phyloP scores from a whole-genome alignment of 2,113 vertebrate species.

The Phodopus roborovskii region DNA sequence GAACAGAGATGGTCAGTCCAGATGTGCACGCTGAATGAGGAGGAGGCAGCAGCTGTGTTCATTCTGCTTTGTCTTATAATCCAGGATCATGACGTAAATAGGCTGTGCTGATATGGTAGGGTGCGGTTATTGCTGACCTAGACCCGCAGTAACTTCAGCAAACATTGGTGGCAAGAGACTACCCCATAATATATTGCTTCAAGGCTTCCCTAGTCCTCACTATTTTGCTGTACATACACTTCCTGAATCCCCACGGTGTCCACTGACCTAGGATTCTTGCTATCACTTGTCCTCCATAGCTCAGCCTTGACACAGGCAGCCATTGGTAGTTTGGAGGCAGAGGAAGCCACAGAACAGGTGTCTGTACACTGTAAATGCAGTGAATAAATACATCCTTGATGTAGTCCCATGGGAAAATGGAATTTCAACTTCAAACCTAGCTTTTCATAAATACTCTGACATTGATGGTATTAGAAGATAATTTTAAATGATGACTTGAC shows the following conservation, averaged over 20 bases:
- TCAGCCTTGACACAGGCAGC: no score
- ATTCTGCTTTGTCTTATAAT: not conserved
- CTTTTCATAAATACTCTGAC: not conserved
- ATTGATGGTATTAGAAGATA: not conserved
- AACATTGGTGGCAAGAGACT: not conserved
- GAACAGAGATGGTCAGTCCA: not conserved
- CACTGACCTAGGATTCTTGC: no score
- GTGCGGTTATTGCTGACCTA: not conserved
- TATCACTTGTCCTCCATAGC: no score
- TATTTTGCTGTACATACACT: not conserved
- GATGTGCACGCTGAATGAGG: not conserved
- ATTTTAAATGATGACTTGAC: not conserved
- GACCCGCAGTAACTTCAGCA: not conserved
- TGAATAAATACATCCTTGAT: not conserved
- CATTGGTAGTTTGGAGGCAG: not conserved
- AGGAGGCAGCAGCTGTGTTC: not conserved
- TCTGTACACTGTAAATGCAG: not conserved
- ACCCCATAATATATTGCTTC: not conserved
- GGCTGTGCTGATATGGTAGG: not conserved
- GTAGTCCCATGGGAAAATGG: not conserved
- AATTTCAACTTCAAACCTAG: slow-evolving; percentile 28
- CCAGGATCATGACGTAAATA: not conserved
- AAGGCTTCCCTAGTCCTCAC: not conserved
- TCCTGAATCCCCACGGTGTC: no score
- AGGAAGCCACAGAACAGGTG: not conserved